Conservation (phyloP, 2,797 vertebrate species). For the Anguilla obscura region DNA sequence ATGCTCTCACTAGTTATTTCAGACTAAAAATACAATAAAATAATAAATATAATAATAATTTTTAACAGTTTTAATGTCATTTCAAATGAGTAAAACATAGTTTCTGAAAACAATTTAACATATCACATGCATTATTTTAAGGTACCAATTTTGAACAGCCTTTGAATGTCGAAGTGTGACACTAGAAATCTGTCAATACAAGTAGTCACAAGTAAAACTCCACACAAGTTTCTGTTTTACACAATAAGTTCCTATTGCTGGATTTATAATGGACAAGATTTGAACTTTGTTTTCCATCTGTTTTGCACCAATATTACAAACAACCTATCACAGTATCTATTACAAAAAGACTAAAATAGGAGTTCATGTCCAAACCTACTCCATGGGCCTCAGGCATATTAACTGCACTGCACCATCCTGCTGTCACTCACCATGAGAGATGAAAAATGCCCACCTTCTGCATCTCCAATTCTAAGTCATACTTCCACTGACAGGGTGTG, state of each 20-base stretch:
- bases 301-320: not conserved
- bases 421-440: not conserved
- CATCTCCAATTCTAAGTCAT: slow-evolving; percentile 4
- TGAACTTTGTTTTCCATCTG: not conserved
- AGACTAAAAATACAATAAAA: not conserved
- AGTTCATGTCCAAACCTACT: not conserved
- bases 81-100: not conserved
- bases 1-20: not conserved
- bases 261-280: slow-evolving; percentile 3
- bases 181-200: not conserved
- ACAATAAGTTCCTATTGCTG: not conserved
- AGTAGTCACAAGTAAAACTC: not conserved
- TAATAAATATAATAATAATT: not conserved
- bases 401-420: not conserved
- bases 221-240: not conserved
- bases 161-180: not conserved
- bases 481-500: slow-evolving; percentile 2
- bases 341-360: not conserved
- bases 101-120: not conserved
- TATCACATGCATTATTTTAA: not conserved
- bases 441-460: not conserved
- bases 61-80: not conserved
- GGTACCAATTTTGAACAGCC: not conserved
- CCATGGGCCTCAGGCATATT: not conserved
- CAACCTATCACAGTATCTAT: not conserved